Evolutionary conservation across 2,888 invertebrate species (phyloP), one percentile per base, ranked within the genome.

Genomic region (Agonopterix arenella): DNA sequence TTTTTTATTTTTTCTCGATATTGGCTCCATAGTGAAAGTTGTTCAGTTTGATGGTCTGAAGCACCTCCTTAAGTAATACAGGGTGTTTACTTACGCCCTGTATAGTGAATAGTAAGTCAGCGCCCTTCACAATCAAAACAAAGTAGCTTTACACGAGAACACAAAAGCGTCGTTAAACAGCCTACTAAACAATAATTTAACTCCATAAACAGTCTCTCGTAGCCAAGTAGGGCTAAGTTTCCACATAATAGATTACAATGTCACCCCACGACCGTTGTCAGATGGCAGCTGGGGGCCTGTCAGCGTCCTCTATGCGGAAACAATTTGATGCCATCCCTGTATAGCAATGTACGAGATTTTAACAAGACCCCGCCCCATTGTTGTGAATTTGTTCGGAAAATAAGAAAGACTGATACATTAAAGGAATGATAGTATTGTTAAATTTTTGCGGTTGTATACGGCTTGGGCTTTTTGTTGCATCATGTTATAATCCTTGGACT

Each of bases 201-300:
- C 16, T 44, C 11, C 16, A 45, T 50, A 50, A 47, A 46, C 44
- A 41, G 41, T 41, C 44, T 11, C n/a, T 11, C n/a, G 42, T 13
- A 42, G 28, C 45, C 11, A 48, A 44, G 47, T 36, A 47, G 56
- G 61, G 18, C 45, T 43, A 51, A 54, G 52, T 52, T 52, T 48
- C 49, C 53, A 52, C 50, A 72, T 78, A 78, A 78, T 78, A 78
- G 76, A 80, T 80, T 75, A 80, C 74, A 60, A 67, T 73, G 76
- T 77, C 79, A 76, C 63, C 65, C 66, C 51, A 43, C 65, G 73
- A 74, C 80, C 80, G 78, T 73, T 77, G 79, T 79, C 79, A 76
- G 60, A 68, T 57, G 54, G 57, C 75, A 77, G 76, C 73, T 76
- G 77, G 55, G 70, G 50, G 55, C 55, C 69, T 74, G 76, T 74